Base-by-base conservation (phyloP, 1,140 invertebrate species). In the Tetragonula clypearis region DNA sequence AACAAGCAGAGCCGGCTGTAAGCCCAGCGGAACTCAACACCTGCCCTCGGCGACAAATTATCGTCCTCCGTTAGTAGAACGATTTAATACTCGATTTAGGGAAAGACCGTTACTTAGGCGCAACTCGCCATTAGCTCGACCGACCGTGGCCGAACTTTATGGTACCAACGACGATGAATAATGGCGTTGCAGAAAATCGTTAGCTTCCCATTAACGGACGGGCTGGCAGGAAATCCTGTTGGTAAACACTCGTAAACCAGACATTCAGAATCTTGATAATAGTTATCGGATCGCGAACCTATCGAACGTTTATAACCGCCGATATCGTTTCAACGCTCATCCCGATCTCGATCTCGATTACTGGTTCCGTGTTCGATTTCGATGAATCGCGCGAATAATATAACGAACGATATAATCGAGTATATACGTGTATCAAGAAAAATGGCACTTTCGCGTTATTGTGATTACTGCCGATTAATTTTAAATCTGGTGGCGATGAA, bases 1-100 rank as follows among this genome's bases (percentile, higher is more conserved):
- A 81, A 81, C 83, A 74, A 53, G 30, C 60, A 69, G 19, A 56
- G 78, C 78, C 53, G 53, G 66, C 1, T 60, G 78, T 74, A 81
- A 85, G 60, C 81, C 83, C 78, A 66, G 30, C 49, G 56, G 49
- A 69, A 72, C 82, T 85, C 66, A 81, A 81, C 83, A 80, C 83
- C 80, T 79, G 83, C 76, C 74, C 73, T 11, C n/a, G 68, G 66
- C 85, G 85, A 89, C 88, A 90, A 86, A 90, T 90, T 87, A 90
- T 90, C 84, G 79, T 85, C 75, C 65, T 68, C 66, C 75, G 74
- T 84, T 84, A 86, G 74, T 73, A 58, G 85, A 82, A 68, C 88
- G 82, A 89, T 90, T 90, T 89, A 85, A 90, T 90, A 90, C 79
- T 90, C 82, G 88, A 90, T 90, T 89, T 87, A 87, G 88, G 84